Evolutionary conservation across 2,113 vertebrate genomes (phyloP).

Genomic region (Eretmochelys imbricata): DNA sequence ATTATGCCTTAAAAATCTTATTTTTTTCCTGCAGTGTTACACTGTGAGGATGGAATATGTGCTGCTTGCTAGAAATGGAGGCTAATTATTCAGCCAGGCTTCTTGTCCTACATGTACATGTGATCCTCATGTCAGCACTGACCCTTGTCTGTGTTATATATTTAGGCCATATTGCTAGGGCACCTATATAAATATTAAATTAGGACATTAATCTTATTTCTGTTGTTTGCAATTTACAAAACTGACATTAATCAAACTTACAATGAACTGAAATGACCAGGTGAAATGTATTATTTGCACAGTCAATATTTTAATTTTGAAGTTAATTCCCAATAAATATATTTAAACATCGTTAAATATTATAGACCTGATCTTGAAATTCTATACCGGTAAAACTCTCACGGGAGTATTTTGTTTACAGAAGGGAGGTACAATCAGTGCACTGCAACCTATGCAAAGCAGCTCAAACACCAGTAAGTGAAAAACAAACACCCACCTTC

Average conservation of each 20-base stretch:
- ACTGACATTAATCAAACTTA: background rate
- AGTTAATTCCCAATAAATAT: background rate
- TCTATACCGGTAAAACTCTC: background rate
- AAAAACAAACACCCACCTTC: background rate
- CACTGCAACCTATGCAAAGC: background rate
- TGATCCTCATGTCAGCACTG: constrained; percentile 50
- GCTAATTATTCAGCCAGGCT: constrained; percentile 51
- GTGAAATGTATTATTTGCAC: accelerated
- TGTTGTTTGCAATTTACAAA: background rate
- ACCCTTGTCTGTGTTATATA: constrained; percentile 73
- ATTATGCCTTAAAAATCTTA: constrained; percentile 47
- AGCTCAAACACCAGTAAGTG: background rate
- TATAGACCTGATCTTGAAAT: background rate
- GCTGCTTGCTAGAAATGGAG: constrained; percentile 27
- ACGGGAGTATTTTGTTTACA: background rate
- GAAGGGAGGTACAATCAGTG: background rate
- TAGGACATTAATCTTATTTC: constrained; percentile 68
- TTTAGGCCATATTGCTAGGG: constrained; percentile 62
- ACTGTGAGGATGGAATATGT: constrained; percentile 47
- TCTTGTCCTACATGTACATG: constrained; percentile 42
- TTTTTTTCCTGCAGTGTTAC: constrained; percentile 8
- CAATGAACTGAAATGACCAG: background rate
- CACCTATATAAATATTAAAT: constrained; percentile 75
- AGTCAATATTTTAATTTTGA: background rate
- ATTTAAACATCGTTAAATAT: background rate